Percentiles rank a stretch among this genome's conserved stretches.
Evolutionary conservation across 2,797 vertebrate genomes (phyloP).

Genomic region (Champsocephalus esox): DNA sequence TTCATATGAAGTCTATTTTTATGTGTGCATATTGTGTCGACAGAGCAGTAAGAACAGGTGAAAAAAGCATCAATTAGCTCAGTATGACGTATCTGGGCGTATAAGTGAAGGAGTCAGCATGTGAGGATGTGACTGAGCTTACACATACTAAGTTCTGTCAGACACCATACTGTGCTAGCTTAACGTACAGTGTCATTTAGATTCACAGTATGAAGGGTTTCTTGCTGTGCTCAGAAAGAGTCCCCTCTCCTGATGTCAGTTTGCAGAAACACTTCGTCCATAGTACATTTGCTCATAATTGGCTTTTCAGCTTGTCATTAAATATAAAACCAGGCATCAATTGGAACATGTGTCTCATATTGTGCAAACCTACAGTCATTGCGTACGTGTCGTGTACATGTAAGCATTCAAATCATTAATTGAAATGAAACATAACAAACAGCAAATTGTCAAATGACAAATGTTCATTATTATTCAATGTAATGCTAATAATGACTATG

Average conservation of each 20-base stretch:
- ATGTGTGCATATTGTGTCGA: slow-evolving; percentile 24
- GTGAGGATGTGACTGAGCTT: slow-evolving; percentile 45
- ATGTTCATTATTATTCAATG: no score
- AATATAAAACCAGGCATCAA: slow-evolving; percentile 34
- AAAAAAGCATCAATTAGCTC: slow-evolving; percentile 42
- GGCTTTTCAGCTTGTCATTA: slow-evolving; percentile 58
- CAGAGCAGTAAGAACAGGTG: slow-evolving; percentile 18
- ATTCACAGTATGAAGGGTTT: slow-evolving; percentile 56
- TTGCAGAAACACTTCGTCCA: slow-evolving; percentile 44
- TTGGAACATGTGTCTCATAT: slow-evolving; percentile 36
- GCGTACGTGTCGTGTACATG: slow-evolving; percentile 11
- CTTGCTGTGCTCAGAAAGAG: slow-evolving; percentile 53
- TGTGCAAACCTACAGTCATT: background rate
- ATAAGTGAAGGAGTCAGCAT: slow-evolving; percentile 43
- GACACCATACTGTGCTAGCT: slow-evolving; percentile 54
- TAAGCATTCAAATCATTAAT: background rate
- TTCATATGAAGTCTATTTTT: slow-evolving; percentile 15
- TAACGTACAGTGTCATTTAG: slow-evolving; percentile 65
- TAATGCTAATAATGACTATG: background rate
- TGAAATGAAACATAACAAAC: background rate
- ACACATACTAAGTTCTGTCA: slow-evolving; percentile 50
- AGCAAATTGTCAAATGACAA: no score
- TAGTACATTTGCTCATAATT: slow-evolving; percentile 59
- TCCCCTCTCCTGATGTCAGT: slow-evolving; percentile 44
- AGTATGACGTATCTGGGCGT: slow-evolving; percentile 39